Conservation (phyloP, 2,113 vertebrate species). For the Lycaon pictus region DNA sequence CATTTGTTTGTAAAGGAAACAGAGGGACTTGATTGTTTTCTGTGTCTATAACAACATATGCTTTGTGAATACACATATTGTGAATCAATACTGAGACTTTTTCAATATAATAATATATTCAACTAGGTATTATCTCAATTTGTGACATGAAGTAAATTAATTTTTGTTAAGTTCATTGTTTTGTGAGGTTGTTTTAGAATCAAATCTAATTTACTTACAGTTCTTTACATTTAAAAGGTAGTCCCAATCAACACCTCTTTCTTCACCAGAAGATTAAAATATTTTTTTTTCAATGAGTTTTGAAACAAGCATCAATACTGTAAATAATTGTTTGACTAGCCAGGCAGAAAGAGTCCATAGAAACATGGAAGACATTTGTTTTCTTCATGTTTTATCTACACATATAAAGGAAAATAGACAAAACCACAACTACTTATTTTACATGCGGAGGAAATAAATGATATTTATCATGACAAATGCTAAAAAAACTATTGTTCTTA, state of each 20-base stretch:
- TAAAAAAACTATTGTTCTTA: conserved; percentile 7
- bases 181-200: conserved; percentile 63
- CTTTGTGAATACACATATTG: conserved; percentile 62
- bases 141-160: conserved; percentile 47
- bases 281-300: conserved; percentile 40
- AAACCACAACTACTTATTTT: background rate
- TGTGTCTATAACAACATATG: background rate
- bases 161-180: conserved; percentile 66
- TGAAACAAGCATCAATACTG: background rate
- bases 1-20: conserved; percentile 73
- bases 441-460: background rate
- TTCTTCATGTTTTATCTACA: background rate
- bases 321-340: background rate
- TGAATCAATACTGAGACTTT: conserved; percentile 66
- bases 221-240: conserved; percentile 36
- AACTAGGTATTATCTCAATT: conserved; percentile 45
- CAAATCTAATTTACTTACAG: background rate
- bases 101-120: conserved; percentile 64
- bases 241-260: background rate
- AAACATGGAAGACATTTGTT: conserved; percentile 37
- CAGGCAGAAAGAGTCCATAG: background rate
- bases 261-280: background rate
- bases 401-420: background rate
- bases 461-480: background rate
- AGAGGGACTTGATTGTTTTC: conserved; percentile 28